Base-by-base conservation (phyloP, 2,113 vertebrate genomes). In the Procavia capensis region DNA sequence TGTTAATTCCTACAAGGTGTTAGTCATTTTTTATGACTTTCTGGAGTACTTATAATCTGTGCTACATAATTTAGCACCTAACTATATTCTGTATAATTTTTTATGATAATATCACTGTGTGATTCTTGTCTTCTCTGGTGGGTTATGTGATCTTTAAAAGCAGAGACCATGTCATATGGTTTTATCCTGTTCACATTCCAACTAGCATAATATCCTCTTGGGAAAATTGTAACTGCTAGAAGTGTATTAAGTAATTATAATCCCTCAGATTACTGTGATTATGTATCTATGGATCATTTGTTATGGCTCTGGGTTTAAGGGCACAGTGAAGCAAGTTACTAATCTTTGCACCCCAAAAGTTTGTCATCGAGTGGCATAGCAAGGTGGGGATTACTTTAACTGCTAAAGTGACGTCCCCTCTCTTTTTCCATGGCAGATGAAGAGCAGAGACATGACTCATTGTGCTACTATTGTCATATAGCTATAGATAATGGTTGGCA, bases 21-120 rank as follows among this genome's bases (percentile, higher is more conserved):
- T 89, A 82, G 94, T 59, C 95, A 90, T 88, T 94, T 94, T 96
- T 97, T 93, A 97, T 97, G 92, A 75, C 61, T 39, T 93, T 22
- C 20, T 54, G 27, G 57, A 88, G 88, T 88, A 86, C 85, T 94
- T 92, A 76, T 29, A 96, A 96, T 92, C 74, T 94, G 63, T 66
- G 82, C 50, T 90, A 92, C 57, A 94, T 88, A 97, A 95, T 96
- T 97, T 96, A 97, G 85, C 36, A 93, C 79, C 85, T 95, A 94
- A 96, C 96, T 95, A 97, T 86, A 95, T 92, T 93, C 54, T 54
- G 50, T 76, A 39, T 90, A n/a, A 78, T 94, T 74, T 83, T 85
- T 95, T 93, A 92, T 97, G 95, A 95, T 96, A 96, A 59, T 97
- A 82, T 94, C 74, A 84, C 54, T 90, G 36, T 95, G 82, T 72